Evolutionary conservation across 1,140 invertebrate species (phyloP).

Genomic region (Macrobrachium rosenbergii): DNA sequence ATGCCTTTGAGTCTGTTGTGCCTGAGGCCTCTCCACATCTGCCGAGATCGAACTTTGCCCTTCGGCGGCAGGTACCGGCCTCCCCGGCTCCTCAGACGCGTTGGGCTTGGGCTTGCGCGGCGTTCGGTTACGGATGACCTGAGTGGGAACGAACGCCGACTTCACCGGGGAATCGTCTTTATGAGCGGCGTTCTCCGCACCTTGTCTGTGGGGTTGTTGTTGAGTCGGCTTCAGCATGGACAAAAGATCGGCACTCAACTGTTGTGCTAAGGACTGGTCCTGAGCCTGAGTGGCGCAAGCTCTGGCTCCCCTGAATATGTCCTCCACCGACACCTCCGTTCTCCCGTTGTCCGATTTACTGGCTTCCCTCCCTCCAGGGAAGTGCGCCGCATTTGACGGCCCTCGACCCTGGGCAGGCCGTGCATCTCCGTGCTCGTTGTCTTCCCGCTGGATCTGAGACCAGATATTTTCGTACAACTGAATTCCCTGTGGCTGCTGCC

Average conservation of each 20-base stretch:
- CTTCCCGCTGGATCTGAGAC: slow-evolving; percentile 41
- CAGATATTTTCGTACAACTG: slow-evolving; percentile 43
- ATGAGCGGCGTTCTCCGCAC: slow-evolving; percentile 13
- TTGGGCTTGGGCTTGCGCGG: slow-evolving; percentile 37
- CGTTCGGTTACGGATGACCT: slow-evolving; percentile 50
- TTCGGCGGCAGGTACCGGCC: too few relatives aligned
- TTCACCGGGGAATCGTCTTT: slow-evolving; percentile 42
- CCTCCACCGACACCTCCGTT: slow-evolving; percentile 45
- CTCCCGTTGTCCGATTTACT: background rate
- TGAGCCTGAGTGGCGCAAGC: background rate
- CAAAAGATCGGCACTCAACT: background rate
- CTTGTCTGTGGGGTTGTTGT: background rate
- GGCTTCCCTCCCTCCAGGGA: background rate
- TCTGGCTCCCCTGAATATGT: slow-evolving; percentile 49
- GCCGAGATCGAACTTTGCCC: too few relatives aligned
- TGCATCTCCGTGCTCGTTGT: slow-evolving; percentile 6
- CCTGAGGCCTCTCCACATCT: too few relatives aligned
- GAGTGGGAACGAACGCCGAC: slow-evolving; percentile 51
- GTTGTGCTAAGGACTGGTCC: background rate
- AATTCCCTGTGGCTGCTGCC: slow-evolving; percentile 17
- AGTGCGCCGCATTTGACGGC: background rate
- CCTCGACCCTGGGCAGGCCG: slow-evolving; percentile 23
- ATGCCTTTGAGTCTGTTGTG: too few relatives aligned
- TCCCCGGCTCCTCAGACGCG: background rate
- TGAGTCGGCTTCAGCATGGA: background rate